phyloP scores from a whole-genome alignment of 2,797 vertebrate genomes.

The Gephyroberyx darwinii region DNA sequence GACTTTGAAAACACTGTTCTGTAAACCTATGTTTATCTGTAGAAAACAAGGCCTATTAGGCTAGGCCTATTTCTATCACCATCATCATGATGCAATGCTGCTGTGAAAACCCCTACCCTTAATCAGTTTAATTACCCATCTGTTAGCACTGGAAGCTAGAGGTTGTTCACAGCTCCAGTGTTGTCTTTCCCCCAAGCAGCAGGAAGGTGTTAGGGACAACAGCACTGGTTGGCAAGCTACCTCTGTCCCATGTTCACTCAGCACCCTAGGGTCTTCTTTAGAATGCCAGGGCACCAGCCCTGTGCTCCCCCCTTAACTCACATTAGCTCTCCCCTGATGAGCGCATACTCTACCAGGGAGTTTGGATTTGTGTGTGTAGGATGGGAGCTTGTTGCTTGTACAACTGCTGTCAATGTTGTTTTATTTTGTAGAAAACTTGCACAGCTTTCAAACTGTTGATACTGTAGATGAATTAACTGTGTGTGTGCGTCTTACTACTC shows the following conservation, averaged over 20 bases:
- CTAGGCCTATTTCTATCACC: conserved; percentile 1
- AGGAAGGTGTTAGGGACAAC: conserved; percentile 71
- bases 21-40: not conserved
- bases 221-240: conserved; percentile 67
- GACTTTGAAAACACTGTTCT: too few species aligned
- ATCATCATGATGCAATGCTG: conserved; percentile 25
- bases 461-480: not conserved
- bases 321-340: conserved; percentile 48
- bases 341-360: conserved; percentile 27
- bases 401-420: not conserved
- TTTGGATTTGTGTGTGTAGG: conserved; percentile 7
- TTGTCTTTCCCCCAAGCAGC: conserved; percentile 39
- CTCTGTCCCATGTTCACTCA: conserved; percentile 67
- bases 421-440: conserved; percentile 14
- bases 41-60: conserved; percentile 14
- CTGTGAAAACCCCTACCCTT: conserved; percentile 26
- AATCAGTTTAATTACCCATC: conserved; percentile 53
- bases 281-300: conserved; percentile 57
- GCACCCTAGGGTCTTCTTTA: conserved; percentile 65
- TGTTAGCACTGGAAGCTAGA: conserved; percentile 52
- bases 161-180: conserved; percentile 35
- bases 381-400: conserved; percentile 5
- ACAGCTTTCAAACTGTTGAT: not conserved
- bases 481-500: conserved; percentile 22
- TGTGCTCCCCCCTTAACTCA: conserved; percentile 48